Percentiles rank a stretch among this genome's conserved stretches.
These are phyloP conservation scores for Venturia canescens DNA, from an alignment of 1,140 invertebrate genomes.

Conservation along the genomic window DNA sequence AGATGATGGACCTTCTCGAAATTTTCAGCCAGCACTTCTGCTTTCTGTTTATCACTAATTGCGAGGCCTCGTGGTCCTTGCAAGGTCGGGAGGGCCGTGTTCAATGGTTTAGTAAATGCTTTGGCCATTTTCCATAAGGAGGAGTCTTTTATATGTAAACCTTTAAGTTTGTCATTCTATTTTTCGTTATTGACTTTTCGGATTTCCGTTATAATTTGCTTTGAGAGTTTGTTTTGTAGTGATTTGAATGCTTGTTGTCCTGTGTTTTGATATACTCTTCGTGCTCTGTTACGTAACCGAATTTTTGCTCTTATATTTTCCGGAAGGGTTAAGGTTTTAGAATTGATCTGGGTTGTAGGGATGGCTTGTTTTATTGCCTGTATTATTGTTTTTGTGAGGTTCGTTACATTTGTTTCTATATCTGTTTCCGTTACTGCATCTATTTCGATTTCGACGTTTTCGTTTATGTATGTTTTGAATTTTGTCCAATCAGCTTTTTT, in stretches of 20 bases:
- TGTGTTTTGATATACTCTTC: conserved; percentile 49
- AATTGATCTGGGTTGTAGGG: neutral
- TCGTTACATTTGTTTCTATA: neutral
- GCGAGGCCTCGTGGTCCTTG: conserved; percentile 23
- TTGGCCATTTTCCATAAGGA: conserved; percentile 54
- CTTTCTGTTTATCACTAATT: conserved; percentile 46
- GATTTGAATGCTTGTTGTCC: neutral
- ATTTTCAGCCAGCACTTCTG: conserved; percentile 34
- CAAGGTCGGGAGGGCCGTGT: conserved; percentile 41
- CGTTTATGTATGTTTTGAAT: conserved; percentile 44
- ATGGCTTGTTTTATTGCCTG: conserved; percentile 22
- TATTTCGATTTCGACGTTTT: neutral
- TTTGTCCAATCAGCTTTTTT: conserved; percentile 50
- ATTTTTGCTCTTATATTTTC: conserved; percentile 45
- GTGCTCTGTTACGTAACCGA: conserved; percentile 41
- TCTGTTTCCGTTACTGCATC: neutral
- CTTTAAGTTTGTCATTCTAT: conserved; percentile 53
- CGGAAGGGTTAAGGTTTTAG: conserved; percentile 24
- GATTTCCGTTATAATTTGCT: conserved; percentile 45
- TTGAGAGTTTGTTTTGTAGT: too few species aligned
- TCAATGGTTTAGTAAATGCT: conserved; percentile 45
- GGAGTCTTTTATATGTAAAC: conserved; percentile 48
- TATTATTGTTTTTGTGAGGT: conserved; percentile 1
- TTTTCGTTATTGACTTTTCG: conserved; percentile 43
- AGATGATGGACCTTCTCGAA: conserved; percentile 50